Base-by-base conservation (phyloP, 1,140 invertebrate genomes). In the Phenacoccus solenopsis region DNA sequence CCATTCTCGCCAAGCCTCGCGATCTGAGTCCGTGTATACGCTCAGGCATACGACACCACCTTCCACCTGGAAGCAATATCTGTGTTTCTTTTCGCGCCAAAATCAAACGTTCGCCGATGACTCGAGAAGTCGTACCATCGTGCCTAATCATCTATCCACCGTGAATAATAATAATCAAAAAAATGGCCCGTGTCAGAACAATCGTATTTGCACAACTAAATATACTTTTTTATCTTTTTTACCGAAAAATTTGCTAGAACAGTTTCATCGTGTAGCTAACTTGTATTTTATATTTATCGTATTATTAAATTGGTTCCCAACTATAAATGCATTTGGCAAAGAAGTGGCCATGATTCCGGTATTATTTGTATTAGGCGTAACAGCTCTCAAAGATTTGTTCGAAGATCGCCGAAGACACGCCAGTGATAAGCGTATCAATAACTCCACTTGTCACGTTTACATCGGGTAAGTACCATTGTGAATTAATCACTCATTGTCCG, bases 201-300 rank as follows among this genome's bases (percentile, higher is more conserved):
- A 97, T 80, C 79, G 81, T 79, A 89, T 97, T 76, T 85, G 90
- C 76, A 98, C 96, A 77, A 97, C 95, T 2, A 98, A 98, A 81
- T 98, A 98, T 79, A 96, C 93, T 5, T 75, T 93, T 30, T 81
- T 98, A 30, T 95, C 90, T 75, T 98, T 98, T 80, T 81, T 98
- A 75, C 95, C 96, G 12, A 94, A 96, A 78, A 98, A 98, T 81
- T 80, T 99, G 24, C 86, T 98, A 78, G 96, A 98, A 81, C 96
- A 99, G 80, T 98, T 98, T 81, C 94, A 96, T 80, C 86, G 94
- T 28, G 93, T 97, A 77, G 96, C 96, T 38, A 99, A 99, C 84
- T 83, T 98, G 72, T 98, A 98, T 81, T 99, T 99, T 81, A 89
- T 98, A 76, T 93, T 96, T 77, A 97, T 98, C 75, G 93, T 98